Evolutionary conservation across 2,888 invertebrate genomes (phyloP).

Genomic region (Phengaris arion): DNA sequence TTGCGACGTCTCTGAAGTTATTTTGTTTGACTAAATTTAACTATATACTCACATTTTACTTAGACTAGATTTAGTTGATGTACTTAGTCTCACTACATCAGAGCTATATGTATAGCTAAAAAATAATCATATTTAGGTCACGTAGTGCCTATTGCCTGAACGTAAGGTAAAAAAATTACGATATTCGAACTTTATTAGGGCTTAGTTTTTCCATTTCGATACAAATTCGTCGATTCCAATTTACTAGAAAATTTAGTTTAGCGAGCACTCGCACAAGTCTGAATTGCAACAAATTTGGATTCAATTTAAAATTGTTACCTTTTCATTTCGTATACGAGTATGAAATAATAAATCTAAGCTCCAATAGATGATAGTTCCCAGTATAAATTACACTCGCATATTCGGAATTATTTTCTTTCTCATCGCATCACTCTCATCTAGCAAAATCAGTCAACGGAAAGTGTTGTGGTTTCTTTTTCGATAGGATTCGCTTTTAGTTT

Average conservation of each 20-base stretch:
- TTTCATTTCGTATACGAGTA: slow-evolving; percentile 14
- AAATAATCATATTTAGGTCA: no score
- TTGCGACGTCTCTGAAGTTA: no score
- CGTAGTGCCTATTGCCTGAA: no score
- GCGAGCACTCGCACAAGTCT: slow-evolving; percentile 1
- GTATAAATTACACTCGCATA: neutral
- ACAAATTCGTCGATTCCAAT: neutral
- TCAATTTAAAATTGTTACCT: slow-evolving; percentile 12
- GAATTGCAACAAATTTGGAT: slow-evolving; percentile 14
- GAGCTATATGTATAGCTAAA: no score
- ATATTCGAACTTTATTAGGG: neutral
- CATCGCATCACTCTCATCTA: neutral
- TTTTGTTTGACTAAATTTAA: no score
- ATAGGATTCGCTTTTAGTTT: neutral
- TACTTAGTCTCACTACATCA: no score
- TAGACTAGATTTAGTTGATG: no score
- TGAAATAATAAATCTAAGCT: slow-evolving; percentile 20
- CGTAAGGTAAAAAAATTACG: neutral
- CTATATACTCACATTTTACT: no score
- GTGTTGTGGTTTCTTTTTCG: neutral
- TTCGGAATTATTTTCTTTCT: neutral
- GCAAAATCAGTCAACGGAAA: slow-evolving; percentile 2
- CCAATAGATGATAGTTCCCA: neutral
- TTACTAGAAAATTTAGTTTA: slow-evolving; percentile 2
- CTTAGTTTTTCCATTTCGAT: slow-evolving; percentile 1